phyloP scores from a whole-genome alignment of 2,888 invertebrate species.

The Troilus luridus region DNA sequence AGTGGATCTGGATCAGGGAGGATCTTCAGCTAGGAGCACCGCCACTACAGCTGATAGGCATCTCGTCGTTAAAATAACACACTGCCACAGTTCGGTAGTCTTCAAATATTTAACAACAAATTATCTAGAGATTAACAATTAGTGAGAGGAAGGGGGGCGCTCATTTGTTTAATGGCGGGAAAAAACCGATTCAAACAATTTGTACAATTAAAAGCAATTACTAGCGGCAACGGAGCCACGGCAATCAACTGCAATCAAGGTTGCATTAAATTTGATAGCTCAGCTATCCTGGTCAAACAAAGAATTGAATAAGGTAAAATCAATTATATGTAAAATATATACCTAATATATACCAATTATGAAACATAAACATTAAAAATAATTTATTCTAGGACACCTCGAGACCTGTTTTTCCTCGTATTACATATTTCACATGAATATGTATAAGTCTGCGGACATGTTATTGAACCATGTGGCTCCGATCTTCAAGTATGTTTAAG shows the following conservation, averaged over 20 bases:
- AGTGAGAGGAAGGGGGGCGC: background rate
- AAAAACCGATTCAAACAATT: background rate
- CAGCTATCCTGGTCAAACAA: background rate
- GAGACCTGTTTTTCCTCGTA: no score
- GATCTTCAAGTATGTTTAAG: no score
- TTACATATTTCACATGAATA: no score
- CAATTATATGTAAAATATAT: no score
- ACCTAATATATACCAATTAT: no score
- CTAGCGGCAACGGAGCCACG: background rate
- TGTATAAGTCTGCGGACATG: no score
- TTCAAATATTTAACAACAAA: background rate
- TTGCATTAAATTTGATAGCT: background rate
- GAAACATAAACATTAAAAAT: no score
- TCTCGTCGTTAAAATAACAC: constrained; percentile 8
- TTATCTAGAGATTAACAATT: background rate
- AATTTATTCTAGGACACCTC: no score
- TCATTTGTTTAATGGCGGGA: background rate
- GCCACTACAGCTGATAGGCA: background rate
- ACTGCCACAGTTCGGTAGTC: background rate
- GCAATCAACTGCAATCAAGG: background rate
- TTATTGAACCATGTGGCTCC: no score
- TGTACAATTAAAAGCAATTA: constrained; percentile 3
- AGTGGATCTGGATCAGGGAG: no score
- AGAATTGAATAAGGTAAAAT: background rate
- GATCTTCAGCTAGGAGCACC: background rate